Conservation (phyloP, 35 echinoderm and acorn worm genomes). For the Strongylocentrotus purpuratus region DNA sequence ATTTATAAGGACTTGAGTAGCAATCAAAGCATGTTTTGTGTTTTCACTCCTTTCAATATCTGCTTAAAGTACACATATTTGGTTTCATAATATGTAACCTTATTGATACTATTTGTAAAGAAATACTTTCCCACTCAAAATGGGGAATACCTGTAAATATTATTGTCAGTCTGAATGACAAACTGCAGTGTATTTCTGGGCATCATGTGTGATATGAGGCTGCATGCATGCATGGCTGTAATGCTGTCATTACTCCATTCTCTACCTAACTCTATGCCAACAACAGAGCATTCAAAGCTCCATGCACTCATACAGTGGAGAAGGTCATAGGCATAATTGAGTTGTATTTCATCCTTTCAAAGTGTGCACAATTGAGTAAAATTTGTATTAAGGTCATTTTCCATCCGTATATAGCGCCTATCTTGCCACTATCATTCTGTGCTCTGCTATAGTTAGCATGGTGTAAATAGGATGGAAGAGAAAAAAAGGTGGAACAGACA, state of each 20-base stretch:
- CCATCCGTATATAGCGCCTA: slow-evolving; percentile 8
- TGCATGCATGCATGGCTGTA: neutral
- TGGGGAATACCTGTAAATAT: neutral
- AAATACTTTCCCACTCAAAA: neutral
- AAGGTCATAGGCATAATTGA: slow-evolving; percentile 12
- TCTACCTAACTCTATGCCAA: neutral
- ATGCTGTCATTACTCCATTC: neutral
- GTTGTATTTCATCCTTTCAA: slow-evolving; percentile 18
- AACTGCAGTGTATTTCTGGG: neutral
- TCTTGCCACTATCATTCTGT: neutral
- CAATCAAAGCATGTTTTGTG: neutral
- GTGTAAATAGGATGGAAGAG: neutral
- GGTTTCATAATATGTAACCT: neutral
- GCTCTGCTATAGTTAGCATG: neutral
- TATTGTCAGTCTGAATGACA: neutral
- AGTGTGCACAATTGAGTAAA: slow-evolving; percentile 17
- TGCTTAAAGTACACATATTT: neutral
- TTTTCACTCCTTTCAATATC: neutral
- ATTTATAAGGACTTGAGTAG: neutral
- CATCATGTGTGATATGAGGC: neutral
- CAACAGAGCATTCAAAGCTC: neutral
- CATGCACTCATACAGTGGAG: slow-evolving; percentile 9
- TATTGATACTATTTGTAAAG: neutral
- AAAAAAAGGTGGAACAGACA: neutral
- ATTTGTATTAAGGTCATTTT: slow-evolving; percentile 13